Evolutionary conservation across 2,888 invertebrate species (phyloP).

Genomic region (Apomyelois bistriatella): DNA sequence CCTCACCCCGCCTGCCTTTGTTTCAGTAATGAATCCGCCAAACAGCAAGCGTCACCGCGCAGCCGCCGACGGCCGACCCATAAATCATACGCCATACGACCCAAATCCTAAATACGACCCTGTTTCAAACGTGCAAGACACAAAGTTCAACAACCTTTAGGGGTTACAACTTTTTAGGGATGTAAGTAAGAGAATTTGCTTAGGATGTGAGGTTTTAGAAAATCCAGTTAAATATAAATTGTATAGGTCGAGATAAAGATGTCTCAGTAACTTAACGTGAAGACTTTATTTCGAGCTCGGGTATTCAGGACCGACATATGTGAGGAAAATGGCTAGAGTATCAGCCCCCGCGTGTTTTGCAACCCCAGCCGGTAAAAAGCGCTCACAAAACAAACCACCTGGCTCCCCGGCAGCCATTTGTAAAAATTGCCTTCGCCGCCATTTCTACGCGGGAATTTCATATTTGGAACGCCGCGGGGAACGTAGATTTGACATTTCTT

Average conservation of each 20-base stretch:
- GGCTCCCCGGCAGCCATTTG: constrained; percentile 73
- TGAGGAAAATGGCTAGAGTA: constrained; percentile 11
- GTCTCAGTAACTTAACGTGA: constrained; percentile 43
- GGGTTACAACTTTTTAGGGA: constrained; percentile 15
- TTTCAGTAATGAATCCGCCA: constrained; percentile 78
- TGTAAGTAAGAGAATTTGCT: constrained; percentile 43
- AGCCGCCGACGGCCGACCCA: constrained; percentile 53
- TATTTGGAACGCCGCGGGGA: constrained; percentile 74
- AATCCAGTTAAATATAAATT: constrained; percentile 66
- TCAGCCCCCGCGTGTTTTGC: constrained; percentile 20
- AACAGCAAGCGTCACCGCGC: constrained; percentile 73
- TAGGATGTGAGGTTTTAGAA: constrained; percentile 66
- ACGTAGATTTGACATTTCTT: constrained; percentile 63
- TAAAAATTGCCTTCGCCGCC: constrained; percentile 77
- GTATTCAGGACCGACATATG: neutral
- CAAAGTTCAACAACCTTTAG: constrained; percentile 13
- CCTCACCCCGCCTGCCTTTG: constrained; percentile 48
- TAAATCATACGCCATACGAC: constrained; percentile 55
- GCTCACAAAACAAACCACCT: constrained; percentile 53
- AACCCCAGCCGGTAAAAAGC: constrained; percentile 28
- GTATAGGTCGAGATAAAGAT: constrained; percentile 53
- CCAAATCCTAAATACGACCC: constrained; percentile 48
- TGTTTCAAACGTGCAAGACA: constrained; percentile 19
- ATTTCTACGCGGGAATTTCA: constrained; percentile 76
- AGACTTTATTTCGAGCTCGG: constrained; percentile 19